phyloP scores from a whole-genome alignment of 2,797 vertebrate genomes.

The Phrynocephalus vlangalii region DNA sequence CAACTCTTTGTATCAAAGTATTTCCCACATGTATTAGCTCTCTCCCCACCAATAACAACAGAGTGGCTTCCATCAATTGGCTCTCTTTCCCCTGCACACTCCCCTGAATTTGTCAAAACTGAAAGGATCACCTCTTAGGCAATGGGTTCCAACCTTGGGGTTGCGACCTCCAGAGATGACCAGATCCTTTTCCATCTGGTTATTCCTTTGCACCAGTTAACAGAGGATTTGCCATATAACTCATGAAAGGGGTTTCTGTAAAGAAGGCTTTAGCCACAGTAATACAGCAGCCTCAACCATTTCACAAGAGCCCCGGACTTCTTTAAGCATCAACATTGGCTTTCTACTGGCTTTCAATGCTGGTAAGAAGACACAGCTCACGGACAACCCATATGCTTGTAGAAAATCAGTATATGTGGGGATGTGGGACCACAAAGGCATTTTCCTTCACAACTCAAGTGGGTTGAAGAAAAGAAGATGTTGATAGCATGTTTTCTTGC shows the following conservation, averaged over 20 bases:
- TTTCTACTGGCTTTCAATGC: constrained; percentile 30
- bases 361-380: constrained; percentile 40
- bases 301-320: constrained; percentile 14
- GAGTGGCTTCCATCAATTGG: too few species aligned
- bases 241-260: neutral
- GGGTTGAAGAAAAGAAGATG: neutral
- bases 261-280: neutral
- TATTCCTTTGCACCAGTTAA: neutral
- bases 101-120: too few species aligned
- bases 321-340: constrained; percentile 24
- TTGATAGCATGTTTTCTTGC: constrained; percentile 29
- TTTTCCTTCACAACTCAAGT: constrained; percentile 39
- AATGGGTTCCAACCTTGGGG: too few species aligned
- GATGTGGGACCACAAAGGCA: neutral
- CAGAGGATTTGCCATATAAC: neutral
- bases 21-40: too few species aligned
- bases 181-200: neutral
- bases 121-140: too few species aligned
- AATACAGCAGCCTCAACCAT: neutral
- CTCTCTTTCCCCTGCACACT: too few species aligned
- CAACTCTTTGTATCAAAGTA: too few species aligned
- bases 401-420: constrained; percentile 20
- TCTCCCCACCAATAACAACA: too few species aligned
- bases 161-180: neutral
- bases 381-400: constrained; percentile 21